Conservation (phyloP, 2,888 invertebrate species). For the Meloe dianella region DNA sequence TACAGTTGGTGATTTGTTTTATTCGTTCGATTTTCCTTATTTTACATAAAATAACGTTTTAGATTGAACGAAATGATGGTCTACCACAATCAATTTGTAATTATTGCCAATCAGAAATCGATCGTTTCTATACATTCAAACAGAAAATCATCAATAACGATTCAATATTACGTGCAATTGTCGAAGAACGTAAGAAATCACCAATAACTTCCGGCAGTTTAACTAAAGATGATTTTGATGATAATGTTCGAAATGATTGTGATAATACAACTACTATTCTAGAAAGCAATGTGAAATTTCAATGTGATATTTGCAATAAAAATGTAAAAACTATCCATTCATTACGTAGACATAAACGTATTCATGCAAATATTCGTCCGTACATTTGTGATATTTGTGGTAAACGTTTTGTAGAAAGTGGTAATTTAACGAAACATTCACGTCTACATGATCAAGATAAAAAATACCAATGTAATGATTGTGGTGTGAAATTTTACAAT, state of each 20-base stretch:
- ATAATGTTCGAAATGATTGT: too few species aligned
- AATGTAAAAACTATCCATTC: conserved; percentile 39
- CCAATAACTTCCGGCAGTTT: conserved; percentile 20
- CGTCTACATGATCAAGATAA: conserved; percentile 45
- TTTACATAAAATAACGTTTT: conserved; percentile 12
- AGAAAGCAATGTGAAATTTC: conserved; percentile 20
- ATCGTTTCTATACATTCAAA: conserved; percentile 36
- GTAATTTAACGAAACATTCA: conserved; percentile 44
- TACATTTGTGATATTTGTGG: conserved; percentile 38
- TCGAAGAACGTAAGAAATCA: conserved; percentile 21
- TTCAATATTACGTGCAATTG: conserved; percentile 22
- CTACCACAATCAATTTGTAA: conserved; percentile 36
- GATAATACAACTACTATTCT: conserved; percentile 14
- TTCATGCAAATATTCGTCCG: conserved; percentile 38
- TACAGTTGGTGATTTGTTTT: too few species aligned
- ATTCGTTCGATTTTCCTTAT: neutral
- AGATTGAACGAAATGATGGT: conserved; percentile 36
- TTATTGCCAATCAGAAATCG: conserved; percentile 33
- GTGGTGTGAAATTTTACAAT: conserved; percentile 47
- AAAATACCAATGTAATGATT: conserved; percentile 46
- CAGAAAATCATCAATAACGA: conserved; percentile 35
- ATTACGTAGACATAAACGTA: conserved; percentile 39
- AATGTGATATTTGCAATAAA: conserved; percentile 40
- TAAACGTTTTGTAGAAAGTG: conserved; percentile 41
- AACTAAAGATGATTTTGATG: conserved; percentile 14